Conservation (phyloP, 2,113 vertebrate genomes). For the Cavia porcellus region DNA sequence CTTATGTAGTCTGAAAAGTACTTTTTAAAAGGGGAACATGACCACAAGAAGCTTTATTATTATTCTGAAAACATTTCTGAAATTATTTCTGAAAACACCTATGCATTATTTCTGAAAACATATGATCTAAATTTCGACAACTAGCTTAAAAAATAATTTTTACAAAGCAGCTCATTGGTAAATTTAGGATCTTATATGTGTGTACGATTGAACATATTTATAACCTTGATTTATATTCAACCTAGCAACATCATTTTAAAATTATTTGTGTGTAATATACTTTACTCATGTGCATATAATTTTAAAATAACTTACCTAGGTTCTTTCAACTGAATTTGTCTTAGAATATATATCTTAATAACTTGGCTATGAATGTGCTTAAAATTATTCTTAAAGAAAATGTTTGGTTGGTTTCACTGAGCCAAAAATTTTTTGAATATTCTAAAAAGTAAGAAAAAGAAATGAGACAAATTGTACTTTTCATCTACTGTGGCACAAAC, state of each 20-base stretch:
- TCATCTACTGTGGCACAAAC: constrained; percentile 74
- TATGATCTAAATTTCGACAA: constrained; percentile 48
- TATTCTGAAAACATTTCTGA: no score
- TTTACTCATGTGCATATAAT: constrained; percentile 77
- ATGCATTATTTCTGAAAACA: constrained; percentile 46
- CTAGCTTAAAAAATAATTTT: constrained; percentile 68
- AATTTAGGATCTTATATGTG: constrained; percentile 21
- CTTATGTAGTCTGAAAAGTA: not conserved
- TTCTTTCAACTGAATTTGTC: constrained; percentile 75
- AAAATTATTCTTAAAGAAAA: constrained; percentile 80
- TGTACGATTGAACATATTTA: constrained; percentile 53
- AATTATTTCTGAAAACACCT: not conserved
- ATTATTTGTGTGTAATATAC: constrained; percentile 72
- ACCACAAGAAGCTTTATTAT: not conserved
- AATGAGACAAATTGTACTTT: constrained; percentile 82
- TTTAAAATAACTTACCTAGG: constrained; percentile 75
- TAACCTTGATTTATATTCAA: constrained; percentile 72
- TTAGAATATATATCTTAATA: constrained; percentile 73
- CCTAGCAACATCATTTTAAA: constrained; percentile 70
- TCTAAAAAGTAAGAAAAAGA: constrained; percentile 73
- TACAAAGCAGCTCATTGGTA: not conserved
- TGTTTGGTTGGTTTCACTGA: constrained; percentile 72
- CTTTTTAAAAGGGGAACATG: not conserved
- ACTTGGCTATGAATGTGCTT: constrained; percentile 54
- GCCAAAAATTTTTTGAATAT: constrained; percentile 68